Base-by-base conservation (phyloP, 2,888 invertebrate genomes). In the Cosmia trapezina region DNA sequence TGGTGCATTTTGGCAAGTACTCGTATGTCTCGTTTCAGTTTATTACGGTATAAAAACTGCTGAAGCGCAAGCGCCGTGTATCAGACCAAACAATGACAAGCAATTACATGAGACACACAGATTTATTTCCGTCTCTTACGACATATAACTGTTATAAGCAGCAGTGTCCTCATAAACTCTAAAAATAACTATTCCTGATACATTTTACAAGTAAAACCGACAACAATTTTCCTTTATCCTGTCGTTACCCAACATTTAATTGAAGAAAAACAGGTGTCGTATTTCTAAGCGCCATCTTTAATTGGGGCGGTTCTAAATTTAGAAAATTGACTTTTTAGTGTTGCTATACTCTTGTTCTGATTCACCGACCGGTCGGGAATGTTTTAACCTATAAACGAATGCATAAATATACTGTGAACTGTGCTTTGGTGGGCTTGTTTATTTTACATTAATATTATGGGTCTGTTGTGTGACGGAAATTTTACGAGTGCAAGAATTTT, bases 261-360 rank as follows among this genome's bases (percentile, higher is more conserved):
- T 88, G 80, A 87, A 86, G 86, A 87, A 86, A 88, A 88, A 88
- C 86, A 89, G 86, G 92, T 91, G 89, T 93, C 92, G 80, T 69
- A 86, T 93, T 93, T 89, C 93, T 83, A 81, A 83, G 82, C 85
- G 86, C 86, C 79, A 78, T 79, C 70, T 85, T 91, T 89, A 92
- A 93, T 93, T 91, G 88, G 93, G 85, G 70, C 93, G 87, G 73
- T 76, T 70, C 84, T 93, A 91, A 90, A 91, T 89, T 89, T 92
- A 91, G 91, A 88, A 86, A 86, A 89, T 87, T 88, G 87, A 90
- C 88, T 91, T 90, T 88, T 89, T 85, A 85, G 86, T 88, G 86
- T 86, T 89, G 87, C 87, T 80, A 76, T 86, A 76, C 75, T 86
- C 80, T 85, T 87, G 69, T 85, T 83, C 79, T 81, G 76, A 73